A percentile compares a stretch with the other conserved stretches of the same genome.
phyloP scores from a whole-genome alignment of 2,113 vertebrate genomes.

The Silurus meridionalis region DNA sequence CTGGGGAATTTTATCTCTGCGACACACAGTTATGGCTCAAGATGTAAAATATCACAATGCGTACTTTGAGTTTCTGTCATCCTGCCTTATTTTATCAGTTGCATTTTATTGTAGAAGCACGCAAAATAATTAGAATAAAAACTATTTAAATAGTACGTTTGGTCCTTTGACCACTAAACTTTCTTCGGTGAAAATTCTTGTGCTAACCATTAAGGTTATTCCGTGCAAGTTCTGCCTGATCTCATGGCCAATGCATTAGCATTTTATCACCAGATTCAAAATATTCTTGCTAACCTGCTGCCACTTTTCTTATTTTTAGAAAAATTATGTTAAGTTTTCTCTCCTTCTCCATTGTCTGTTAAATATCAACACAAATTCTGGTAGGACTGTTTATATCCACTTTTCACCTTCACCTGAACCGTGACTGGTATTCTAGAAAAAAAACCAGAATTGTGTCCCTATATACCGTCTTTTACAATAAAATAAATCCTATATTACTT shows the following conservation, averaged over 20 bases:
- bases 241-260: not conserved
- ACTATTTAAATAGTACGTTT: not conserved
- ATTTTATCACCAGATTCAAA: not conserved
- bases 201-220: not conserved
- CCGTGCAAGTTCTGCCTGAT: not conserved
- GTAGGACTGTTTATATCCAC: not conserved
- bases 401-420: not conserved
- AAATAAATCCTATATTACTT: not conserved
- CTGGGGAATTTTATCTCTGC: not conserved
- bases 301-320: not conserved
- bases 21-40: not conserved
- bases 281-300: not conserved
- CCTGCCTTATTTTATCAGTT: not conserved
- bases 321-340: not conserved
- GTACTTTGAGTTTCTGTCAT: not conserved
- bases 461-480: not conserved
- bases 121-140: not conserved
- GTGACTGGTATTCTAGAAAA: not conserved
- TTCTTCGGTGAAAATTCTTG: not conserved
- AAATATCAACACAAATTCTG: not conserved
- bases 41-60: not conserved
- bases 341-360: not conserved
- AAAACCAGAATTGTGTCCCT: not conserved
- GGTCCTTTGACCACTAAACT: not conserved
- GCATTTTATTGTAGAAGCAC: not conserved